These are phyloP conservation scores for Diloba caeruleocephala DNA, from an alignment of 2,888 invertebrate species.

Conservation along the genomic window DNA sequence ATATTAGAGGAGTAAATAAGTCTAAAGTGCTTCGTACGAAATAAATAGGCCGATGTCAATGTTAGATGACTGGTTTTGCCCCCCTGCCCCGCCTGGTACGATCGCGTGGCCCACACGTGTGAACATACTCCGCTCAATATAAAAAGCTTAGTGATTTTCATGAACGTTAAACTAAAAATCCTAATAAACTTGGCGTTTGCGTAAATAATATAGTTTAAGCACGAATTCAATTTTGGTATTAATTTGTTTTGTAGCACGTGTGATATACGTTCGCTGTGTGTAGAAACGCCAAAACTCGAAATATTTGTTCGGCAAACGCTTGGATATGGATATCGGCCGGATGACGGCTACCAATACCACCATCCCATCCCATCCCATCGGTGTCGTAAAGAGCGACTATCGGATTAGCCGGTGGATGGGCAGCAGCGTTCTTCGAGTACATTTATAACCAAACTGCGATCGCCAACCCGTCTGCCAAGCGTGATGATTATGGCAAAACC, in stretches of 20 bases:
- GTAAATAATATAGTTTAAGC: slow-evolving; percentile 26
- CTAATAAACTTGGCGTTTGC: slow-evolving; percentile 21
- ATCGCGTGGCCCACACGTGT: slow-evolving; percentile 27
- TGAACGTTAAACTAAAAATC: slow-evolving; percentile 12
- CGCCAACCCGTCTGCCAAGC: too few species aligned
- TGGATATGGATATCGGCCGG: too few species aligned
- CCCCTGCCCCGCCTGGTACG: slow-evolving; percentile 40
- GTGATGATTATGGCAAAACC: too few species aligned
- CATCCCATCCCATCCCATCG: too few species aligned
- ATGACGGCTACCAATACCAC: too few species aligned
- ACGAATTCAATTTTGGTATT: not conserved
- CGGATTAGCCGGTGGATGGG: too few species aligned
- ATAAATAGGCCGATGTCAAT: slow-evolving; percentile 73
- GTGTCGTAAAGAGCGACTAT: too few species aligned
- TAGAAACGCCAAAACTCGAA: slow-evolving; percentile 14
- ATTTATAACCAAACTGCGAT: too few species aligned
- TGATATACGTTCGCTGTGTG: slow-evolving; percentile 18
- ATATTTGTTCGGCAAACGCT: slow-evolving; percentile 30
- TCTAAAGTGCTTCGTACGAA: slow-evolving; percentile 71
- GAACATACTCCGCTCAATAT: slow-evolving; percentile 4
- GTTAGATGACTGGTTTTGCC: slow-evolving; percentile 59
- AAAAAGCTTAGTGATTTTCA: slow-evolving; percentile 29
- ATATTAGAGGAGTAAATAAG: slow-evolving; percentile 82
- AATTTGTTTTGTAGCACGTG: slow-evolving; percentile 10
- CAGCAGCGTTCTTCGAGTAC: too few species aligned